Base-by-base conservation (phyloP, 2,113 vertebrate species). In the Rhabdornis inornatus region DNA sequence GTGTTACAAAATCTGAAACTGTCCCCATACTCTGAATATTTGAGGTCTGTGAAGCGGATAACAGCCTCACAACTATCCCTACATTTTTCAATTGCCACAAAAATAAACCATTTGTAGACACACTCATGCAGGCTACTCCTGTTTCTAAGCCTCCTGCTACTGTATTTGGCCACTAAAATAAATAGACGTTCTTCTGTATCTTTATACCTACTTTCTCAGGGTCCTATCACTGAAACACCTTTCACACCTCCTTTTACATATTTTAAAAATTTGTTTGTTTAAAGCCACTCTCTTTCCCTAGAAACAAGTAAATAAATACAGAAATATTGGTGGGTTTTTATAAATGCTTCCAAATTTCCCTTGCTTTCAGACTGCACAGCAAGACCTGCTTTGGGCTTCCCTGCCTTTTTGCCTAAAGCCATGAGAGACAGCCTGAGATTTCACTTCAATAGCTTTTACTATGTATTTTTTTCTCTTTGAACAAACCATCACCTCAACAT, bases 111-210 rank as follows among this genome's bases (percentile, higher is more conserved):
- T 84, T 96, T 93, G 78, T 89, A 95, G 74, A 91, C 68, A 87
- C 81, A 93, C 28, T 91, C 75, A 84, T 18, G 50, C 39, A 92
- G 84, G 55, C 83, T 94, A 79, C 83, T 78, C 88, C 55, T 80
- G 30, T 47, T 95, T 87, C 30, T 65, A 87, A 89, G 21, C 68
- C 92, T 95, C 72, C 88, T 96, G 69, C 89, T 96, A 80, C 88
- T 89, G 63, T 91, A 96, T 94, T 94, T 97, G 94, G 86, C 83
- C 79, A 95, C 81, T 83, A 97, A 97, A 96, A 96, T 57, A 96
- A 96, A 96, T 14, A 56, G 64, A 94, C 83, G 60, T 64, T 90
- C 44, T 47, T 86, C 68, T 86, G 33, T 94, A 97, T 92, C 88
- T 97, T 96, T 95, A 94, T 81, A 92, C 47, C 91, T 88, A 84